A percentile compares a stretch with the other conserved stretches of the same genome.
These are phyloP conservation scores for Actenoides hombroni DNA, from an alignment of 2,113 vertebrate genomes.

Conservation along the genomic window DNA sequence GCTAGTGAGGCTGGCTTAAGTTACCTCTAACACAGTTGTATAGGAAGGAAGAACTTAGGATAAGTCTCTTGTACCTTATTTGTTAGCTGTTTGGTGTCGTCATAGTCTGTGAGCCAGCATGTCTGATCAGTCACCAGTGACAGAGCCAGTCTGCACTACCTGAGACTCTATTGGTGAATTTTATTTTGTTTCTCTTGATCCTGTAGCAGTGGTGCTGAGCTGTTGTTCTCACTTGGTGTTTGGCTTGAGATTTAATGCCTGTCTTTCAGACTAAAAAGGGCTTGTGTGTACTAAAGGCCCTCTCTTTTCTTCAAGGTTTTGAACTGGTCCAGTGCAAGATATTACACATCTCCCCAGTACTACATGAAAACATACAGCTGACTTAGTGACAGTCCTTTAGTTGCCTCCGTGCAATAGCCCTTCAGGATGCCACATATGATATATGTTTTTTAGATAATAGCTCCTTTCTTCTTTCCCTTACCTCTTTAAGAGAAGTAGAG, in stretches of 20 bases:
- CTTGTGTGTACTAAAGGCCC: background rate
- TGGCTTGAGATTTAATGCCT: background rate
- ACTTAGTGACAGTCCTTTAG: background rate
- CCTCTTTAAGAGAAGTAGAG: background rate
- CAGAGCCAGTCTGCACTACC: rapidly evolving
- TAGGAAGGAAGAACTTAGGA: background rate
- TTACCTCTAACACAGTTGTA: background rate
- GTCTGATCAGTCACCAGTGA: background rate
- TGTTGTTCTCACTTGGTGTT: background rate
- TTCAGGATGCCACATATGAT: background rate
- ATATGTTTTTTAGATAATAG: background rate
- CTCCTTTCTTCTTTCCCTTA: background rate
- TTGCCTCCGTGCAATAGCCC: background rate
- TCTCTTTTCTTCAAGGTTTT: background rate
- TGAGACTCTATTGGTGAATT: background rate
- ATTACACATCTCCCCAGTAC: background rate
- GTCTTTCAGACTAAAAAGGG: background rate
- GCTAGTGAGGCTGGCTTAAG: background rate
- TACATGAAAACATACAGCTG: background rate
- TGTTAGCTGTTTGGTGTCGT: background rate
- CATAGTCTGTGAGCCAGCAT: background rate
- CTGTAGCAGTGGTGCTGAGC: background rate
- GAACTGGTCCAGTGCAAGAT: background rate
- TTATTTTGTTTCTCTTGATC: background rate
- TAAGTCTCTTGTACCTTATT: background rate